Conservation (phyloP, 2,797 vertebrate genomes). For the Selene dorsalis region DNA sequence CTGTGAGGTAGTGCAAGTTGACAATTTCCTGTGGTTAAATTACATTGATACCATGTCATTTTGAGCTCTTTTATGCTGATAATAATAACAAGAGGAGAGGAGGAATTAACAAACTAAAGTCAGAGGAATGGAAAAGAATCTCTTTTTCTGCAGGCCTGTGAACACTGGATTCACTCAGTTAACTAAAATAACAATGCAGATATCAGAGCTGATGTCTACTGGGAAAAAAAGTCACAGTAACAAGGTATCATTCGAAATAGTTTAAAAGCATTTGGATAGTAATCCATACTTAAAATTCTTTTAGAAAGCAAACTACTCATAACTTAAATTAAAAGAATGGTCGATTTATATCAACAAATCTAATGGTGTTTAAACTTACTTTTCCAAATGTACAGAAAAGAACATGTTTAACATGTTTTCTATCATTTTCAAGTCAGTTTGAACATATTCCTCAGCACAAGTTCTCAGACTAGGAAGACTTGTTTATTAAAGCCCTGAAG, state of each 20-base stretch:
- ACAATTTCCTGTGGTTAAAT: constrained; percentile 37
- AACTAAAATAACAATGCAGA: constrained; percentile 24
- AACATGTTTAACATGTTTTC: constrained; percentile 36
- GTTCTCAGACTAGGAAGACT: constrained; percentile 33
- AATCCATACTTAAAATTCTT: constrained; percentile 29
- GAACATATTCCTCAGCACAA: constrained; percentile 16
- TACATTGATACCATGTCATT: constrained; percentile 16
- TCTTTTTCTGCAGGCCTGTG: neutral
- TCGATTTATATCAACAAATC: constrained; percentile 26
- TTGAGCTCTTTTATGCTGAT: constrained; percentile 24
- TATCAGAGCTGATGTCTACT: neutral
- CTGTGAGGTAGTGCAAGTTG: constrained; percentile 66
- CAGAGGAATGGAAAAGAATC: too few species aligned
- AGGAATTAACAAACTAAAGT: neutral
- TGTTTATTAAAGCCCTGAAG: constrained; percentile 24
- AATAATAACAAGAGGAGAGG: constrained; percentile 1
- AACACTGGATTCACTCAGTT: neutral
- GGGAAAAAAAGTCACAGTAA: constrained; percentile 15
- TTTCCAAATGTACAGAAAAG: constrained; percentile 42
- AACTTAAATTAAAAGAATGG: constrained; percentile 44
- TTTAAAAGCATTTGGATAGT: constrained; percentile 36
- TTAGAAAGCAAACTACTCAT: constrained; percentile 20
- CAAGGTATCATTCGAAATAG: neutral
- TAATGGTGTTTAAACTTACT: constrained; percentile 9
- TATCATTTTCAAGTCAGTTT: constrained; percentile 18